Conservation (phyloP, 1,140 invertebrate genomes). For the Drosophila kikkawai region DNA sequence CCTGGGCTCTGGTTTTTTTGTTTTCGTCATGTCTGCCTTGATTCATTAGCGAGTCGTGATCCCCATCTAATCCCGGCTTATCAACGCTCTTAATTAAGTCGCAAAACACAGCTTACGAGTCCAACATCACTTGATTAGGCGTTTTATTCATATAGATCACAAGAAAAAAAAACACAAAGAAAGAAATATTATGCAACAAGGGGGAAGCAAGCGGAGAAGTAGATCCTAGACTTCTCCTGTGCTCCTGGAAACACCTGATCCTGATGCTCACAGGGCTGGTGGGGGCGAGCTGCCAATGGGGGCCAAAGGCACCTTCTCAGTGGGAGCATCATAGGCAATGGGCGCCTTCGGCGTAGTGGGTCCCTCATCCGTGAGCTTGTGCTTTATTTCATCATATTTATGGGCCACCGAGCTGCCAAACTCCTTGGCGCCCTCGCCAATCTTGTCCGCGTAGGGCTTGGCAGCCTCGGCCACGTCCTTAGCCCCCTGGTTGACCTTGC, state of each 20-base stretch:
- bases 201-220: not conserved
- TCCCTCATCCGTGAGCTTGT: constrained; percentile 68
- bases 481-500: constrained; percentile 70
- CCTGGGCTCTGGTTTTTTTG: not conserved
- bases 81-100: constrained; percentile 10
- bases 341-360: constrained; percentile 25
- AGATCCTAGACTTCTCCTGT: not conserved
- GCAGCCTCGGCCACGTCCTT: constrained; percentile 60
- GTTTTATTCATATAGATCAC: constrained; percentile 39
- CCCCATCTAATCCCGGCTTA: constrained; percentile 13
- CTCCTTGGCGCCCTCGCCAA: constrained; percentile 71
- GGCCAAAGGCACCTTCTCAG: constrained; percentile 72
- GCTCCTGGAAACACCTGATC: not conserved
- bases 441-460: constrained; percentile 70
- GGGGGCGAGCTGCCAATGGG: constrained; percentile 56
- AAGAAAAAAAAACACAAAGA: constrained; percentile 43
- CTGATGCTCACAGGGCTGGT: constrained; percentile 18
- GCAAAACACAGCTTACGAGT: constrained; percentile 31
- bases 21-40: not conserved
- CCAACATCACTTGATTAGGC: constrained; percentile 23
- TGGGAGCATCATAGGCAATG: constrained; percentile 52
- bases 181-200: constrained; percentile 24
- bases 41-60: constrained; percentile 36
- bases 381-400: constrained; percentile 78
- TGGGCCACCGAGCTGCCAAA: constrained; percentile 61